Evolutionary conservation across 2,888 invertebrate species (phyloP).

Genomic region (Limnephilus lunatus): DNA sequence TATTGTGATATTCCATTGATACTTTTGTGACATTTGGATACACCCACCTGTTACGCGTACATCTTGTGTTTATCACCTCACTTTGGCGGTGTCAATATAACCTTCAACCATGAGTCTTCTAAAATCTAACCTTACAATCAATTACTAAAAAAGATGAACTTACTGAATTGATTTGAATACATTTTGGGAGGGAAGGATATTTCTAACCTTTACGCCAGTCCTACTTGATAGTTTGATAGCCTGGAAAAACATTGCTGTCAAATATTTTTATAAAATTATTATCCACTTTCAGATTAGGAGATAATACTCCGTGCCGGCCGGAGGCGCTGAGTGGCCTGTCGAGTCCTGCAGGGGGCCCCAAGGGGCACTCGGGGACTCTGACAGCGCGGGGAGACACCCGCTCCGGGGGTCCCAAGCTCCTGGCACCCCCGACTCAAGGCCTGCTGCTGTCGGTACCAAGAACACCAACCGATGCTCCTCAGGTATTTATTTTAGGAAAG

Average conservation of each 20-base stretch:
- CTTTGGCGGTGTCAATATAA: neutral
- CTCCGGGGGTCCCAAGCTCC: constrained; percentile 15
- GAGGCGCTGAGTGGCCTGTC: constrained; percentile 55
- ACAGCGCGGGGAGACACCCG: constrained; percentile 11
- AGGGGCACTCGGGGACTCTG: constrained; percentile 11
- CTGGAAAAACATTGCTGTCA: no score
- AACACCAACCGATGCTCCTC: constrained; percentile 77
- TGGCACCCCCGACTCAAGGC: constrained; percentile 56
- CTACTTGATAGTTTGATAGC: no score
- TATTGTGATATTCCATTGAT: neutral
- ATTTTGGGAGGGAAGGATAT: no score
- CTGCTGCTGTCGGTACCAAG: constrained; percentile 75
- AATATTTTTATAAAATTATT: neutral
- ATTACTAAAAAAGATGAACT: no score
- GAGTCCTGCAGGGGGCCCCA: constrained; percentile 46
- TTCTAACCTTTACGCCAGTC: no score
- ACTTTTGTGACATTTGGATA: neutral
- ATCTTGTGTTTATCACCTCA: neutral
- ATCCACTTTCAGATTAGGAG: constrained; percentile 56
- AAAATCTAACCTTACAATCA: no score
- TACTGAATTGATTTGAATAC: no score
- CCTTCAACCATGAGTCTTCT: neutral
- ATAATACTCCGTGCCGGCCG: constrained; percentile 55
- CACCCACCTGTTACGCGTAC: neutral
- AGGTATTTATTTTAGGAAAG: constrained; percentile 69